These are phyloP conservation scores for Caranx melampygus DNA, from an alignment of 2,113 vertebrate species.

Conservation along the genomic window DNA sequence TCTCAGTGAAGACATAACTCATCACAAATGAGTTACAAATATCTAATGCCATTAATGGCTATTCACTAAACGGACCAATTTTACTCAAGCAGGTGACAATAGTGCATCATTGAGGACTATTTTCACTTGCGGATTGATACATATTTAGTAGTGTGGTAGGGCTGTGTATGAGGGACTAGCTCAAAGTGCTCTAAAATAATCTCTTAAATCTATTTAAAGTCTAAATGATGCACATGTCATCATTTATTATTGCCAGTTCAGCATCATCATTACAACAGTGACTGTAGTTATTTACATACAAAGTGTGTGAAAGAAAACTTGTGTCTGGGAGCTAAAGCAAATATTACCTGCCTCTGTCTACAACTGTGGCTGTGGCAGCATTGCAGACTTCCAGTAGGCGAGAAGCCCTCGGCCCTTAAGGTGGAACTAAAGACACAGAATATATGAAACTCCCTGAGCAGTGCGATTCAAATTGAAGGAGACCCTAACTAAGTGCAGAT, in stretches of 20 bases:
- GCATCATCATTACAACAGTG: not conserved
- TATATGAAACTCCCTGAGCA: conserved; percentile 29
- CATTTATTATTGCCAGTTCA: not conserved
- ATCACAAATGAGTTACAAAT: not conserved
- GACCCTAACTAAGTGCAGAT: conserved; percentile 62
- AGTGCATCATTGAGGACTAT: no score
- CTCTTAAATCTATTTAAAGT: not conserved
- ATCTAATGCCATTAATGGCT: not conserved
- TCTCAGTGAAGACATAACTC: conserved; percentile 2
- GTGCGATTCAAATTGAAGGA: conserved; percentile 9
- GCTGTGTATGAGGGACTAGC: no score
- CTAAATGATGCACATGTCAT: not conserved
- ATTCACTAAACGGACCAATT: not conserved
- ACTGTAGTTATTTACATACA: not conserved
- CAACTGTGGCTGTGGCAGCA: conserved; percentile 71
- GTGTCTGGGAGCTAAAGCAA: conserved; percentile 46
- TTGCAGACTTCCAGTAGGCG: conserved; percentile 52
- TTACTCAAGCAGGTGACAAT: not conserved
- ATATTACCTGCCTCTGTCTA: conserved; percentile 43
- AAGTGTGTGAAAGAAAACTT: conserved; percentile 47
- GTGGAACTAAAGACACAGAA: conserved; percentile 49
- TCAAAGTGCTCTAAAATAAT: not conserved
- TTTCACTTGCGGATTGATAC: no score
- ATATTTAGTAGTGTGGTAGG: no score
- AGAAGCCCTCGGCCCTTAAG: conserved; percentile 52